Evolutionary conservation across 2,113 vertebrate genomes (phyloP).

Genomic region (Neogobius melanostomus): DNA sequence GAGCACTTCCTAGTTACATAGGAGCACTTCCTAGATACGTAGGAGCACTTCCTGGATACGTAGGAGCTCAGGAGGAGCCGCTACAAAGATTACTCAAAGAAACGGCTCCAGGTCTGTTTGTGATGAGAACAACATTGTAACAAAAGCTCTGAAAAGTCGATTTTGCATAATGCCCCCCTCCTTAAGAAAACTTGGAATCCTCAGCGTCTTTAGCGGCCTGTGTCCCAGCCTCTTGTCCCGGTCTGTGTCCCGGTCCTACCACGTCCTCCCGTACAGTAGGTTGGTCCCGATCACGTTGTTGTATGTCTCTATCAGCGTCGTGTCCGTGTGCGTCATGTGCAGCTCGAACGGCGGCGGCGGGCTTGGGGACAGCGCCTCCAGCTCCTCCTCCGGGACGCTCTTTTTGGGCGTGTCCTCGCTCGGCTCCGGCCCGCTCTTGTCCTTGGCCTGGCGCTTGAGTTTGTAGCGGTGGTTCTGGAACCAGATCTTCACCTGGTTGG

Average conservation of each 20-base stretch:
- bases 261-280: constrained; percentile 92
- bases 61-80: no score
- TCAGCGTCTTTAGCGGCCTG: no score
- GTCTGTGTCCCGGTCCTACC: constrained; percentile 71
- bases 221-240: no score
- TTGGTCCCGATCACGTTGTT: constrained; percentile 82
- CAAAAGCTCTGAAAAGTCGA: no score
- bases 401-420: constrained; percentile 35
- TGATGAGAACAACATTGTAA: no score
- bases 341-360: constrained; percentile 79
- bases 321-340: constrained; percentile 82
- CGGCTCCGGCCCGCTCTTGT: constrained; percentile 77
- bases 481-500: constrained; percentile 97
- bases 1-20: no score
- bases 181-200: no score
- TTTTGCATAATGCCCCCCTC: no score
- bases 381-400: constrained; percentile 77
- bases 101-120: no score
- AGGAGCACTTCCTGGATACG: no score
- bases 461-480: constrained; percentile 98
- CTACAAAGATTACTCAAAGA: no score
- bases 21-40: no score
- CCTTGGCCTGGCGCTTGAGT: constrained; percentile 92
- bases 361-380: constrained; percentile 84
- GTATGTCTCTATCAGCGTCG: constrained; percentile 82